Conservation (phyloP, 2,797 vertebrate genomes). For the Sebastes nivosus region DNA sequence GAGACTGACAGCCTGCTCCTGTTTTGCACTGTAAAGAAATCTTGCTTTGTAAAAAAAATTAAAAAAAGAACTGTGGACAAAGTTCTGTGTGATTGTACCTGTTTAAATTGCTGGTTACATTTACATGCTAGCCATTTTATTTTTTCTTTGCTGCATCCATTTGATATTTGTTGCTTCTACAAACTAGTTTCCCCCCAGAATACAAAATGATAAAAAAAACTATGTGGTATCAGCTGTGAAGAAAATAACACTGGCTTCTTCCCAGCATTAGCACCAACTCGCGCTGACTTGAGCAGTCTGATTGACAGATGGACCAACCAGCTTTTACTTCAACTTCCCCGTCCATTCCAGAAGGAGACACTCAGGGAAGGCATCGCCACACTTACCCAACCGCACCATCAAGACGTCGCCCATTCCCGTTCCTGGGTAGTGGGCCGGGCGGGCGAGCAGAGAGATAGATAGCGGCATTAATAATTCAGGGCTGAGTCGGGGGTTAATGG, state of each 20-base stretch:
- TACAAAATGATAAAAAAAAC: not conserved
- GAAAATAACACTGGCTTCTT: not conserved
- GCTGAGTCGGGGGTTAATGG: conserved; percentile 62
- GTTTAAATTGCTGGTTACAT: not conserved
- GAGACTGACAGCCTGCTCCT: not conserved
- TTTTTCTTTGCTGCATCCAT: not conserved
- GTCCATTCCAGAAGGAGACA: conserved; percentile 22
- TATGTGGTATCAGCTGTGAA: not conserved
- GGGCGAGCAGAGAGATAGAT: conserved; percentile 21
- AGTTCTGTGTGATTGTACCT: not conserved
- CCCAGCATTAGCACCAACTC: not conserved
- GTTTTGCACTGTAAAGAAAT: not conserved
- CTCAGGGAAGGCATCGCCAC: conserved; percentile 5
- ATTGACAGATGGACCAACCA: conserved; percentile 17
- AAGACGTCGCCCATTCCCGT: conserved; percentile 35
- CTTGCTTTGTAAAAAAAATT: not conserved
- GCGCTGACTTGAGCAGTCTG: not conserved
- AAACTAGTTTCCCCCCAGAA: not conserved
- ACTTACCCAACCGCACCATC: conserved; percentile 21
- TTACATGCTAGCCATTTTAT: no score
- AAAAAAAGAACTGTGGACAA: not conserved
- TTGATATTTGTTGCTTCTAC: not conserved
- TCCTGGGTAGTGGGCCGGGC: conserved; percentile 4
- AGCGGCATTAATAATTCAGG: conserved; percentile 66
- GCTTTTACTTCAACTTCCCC: not conserved